Evolutionary conservation across 2,797 vertebrate genomes (phyloP).

Genomic region (Girardinus metallicus): DNA sequence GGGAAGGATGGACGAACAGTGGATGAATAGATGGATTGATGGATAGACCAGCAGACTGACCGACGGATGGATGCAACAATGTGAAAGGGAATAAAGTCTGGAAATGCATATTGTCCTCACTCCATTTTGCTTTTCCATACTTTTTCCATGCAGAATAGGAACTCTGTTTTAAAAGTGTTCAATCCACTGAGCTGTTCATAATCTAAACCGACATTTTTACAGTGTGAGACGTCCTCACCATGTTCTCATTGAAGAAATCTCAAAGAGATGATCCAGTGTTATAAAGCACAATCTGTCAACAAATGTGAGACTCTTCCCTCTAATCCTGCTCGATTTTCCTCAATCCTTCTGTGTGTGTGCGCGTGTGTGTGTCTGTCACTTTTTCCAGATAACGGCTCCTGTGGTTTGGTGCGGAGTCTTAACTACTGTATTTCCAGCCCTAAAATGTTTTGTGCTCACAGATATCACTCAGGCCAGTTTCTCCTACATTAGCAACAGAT

Average conservation of each 20-base stretch:
- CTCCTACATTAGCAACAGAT: slow-evolving; percentile 25
- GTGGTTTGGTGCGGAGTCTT: slow-evolving; percentile 48
- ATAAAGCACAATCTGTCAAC: slow-evolving; percentile 27
- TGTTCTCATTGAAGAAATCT: slow-evolving; percentile 12
- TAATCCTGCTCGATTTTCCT: neutral
- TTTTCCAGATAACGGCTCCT: slow-evolving; percentile 25
- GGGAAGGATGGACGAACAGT: too few species aligned
- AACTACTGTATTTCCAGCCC: slow-evolving; percentile 51
- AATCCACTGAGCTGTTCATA: neutral
- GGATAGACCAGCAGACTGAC: neutral
- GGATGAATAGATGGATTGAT: neutral
- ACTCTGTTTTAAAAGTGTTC: neutral
- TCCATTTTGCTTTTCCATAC: neutral
- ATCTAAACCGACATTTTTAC: slow-evolving; percentile 28
- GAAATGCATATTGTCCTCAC: neutral
- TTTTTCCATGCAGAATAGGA: neutral
- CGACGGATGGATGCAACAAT: neutral
- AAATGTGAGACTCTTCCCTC: neutral
- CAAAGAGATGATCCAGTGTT: slow-evolving; percentile 19
- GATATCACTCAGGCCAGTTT: slow-evolving; percentile 42
- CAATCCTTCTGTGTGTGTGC: neutral
- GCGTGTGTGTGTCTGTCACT: slow-evolving; percentile 22
- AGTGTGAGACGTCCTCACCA: slow-evolving; percentile 3
- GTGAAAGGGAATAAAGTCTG: neutral
- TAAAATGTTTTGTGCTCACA: slow-evolving; percentile 41